These are phyloP conservation scores for Calypte anna DNA, from an alignment of 2,113 vertebrate genomes.

Conservation along the genomic window DNA sequence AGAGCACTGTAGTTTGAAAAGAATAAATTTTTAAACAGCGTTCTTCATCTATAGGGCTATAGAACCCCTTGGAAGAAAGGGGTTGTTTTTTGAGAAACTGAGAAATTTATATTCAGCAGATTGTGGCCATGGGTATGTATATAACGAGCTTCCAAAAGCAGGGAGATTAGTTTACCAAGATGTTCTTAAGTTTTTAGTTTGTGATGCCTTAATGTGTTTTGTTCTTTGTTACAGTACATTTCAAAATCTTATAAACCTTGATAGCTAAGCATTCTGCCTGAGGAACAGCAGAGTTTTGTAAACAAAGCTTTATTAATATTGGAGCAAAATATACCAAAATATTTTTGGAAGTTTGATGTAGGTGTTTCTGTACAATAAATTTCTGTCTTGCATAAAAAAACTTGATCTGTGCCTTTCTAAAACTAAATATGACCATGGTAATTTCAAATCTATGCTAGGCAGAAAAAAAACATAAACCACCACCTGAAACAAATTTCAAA, in stretches of 20 bases:
- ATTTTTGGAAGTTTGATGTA: constrained; percentile 44
- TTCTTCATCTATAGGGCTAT: neutral
- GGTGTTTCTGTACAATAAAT: constrained; percentile 65
- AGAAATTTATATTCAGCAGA: neutral
- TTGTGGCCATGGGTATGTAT: neutral
- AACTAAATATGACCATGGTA: neutral
- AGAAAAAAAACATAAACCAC: neutral
- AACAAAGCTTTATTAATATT: constrained; percentile 13
- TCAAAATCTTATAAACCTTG: constrained; percentile 18
- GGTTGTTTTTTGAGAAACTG: neutral
- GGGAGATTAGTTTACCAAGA: neutral
- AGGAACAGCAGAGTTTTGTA: constrained; percentile 28
- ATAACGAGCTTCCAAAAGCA: neutral
- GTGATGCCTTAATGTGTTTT: neutral
- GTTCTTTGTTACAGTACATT: constrained; percentile 40
- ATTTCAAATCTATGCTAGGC: neutral
- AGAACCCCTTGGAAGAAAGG: neutral
- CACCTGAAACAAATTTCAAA: neutral
- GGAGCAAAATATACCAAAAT: neutral
- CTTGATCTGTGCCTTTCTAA: neutral
- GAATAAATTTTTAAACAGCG: neutral
- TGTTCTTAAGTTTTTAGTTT: neutral
- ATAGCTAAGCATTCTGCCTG: neutral
- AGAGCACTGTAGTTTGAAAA: neutral
- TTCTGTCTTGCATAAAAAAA: constrained; percentile 30